phyloP scores from a whole-genome alignment of 2,797 vertebrate genomes.

The Phoeniculus purpureus region DNA sequence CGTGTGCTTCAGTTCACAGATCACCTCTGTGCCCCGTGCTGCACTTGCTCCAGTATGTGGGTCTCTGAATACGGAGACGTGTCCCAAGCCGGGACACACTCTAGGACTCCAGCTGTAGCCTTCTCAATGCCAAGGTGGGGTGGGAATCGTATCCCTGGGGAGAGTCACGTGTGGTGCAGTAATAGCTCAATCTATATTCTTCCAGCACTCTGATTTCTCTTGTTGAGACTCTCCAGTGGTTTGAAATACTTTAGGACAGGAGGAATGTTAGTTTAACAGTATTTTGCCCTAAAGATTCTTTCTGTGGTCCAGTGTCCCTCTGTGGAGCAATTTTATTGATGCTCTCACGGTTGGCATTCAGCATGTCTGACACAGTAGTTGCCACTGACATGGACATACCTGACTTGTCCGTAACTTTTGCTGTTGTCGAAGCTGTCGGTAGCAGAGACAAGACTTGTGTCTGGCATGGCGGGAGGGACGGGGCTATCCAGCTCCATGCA shows the following conservation, averaged over 20 bases:
- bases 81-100: not conserved
- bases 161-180: not conserved
- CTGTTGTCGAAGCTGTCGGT: not conserved
- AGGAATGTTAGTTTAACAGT: not conserved
- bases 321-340: not conserved
- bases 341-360: not conserved
- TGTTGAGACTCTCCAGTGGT: not conserved
- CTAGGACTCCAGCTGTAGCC: not conserved
- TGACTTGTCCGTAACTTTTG: not conserved
- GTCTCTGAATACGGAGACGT: not conserved
- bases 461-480: rapidly evolving
- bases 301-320: not conserved
- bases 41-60: not conserved
- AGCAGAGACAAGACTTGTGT: not conserved
- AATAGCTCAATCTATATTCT: not conserved
- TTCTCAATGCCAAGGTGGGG: not conserved
- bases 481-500: not conserved
- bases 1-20: not conserved
- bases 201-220: not conserved
- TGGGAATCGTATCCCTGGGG: not conserved
- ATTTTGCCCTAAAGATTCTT: not conserved
- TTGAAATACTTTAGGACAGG: not conserved
- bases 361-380: not conserved
- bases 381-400: not conserved
- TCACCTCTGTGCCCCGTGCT: not conserved